Evolutionary conservation across 1,140 invertebrate genomes (phyloP).

Genomic region (Neocloeon triangulifer): DNA sequence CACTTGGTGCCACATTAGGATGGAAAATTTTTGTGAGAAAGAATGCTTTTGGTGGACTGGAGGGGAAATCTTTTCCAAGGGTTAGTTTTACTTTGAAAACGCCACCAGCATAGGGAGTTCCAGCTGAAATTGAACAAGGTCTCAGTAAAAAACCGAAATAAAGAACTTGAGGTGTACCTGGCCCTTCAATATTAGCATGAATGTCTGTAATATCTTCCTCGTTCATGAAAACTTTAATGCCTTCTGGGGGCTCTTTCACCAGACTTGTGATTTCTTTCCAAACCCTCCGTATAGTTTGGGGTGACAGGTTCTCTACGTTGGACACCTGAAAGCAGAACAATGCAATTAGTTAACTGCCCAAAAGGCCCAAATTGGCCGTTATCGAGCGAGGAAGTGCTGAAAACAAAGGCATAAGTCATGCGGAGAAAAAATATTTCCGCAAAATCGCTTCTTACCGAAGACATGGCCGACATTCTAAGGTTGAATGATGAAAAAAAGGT

Average conservation of each 20-base stretch:
- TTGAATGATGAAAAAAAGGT: no score
- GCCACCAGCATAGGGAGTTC: slow-evolving; percentile 66
- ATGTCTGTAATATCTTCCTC: slow-evolving; percentile 84
- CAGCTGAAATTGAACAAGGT: slow-evolving; percentile 27
- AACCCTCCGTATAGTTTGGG: slow-evolving; percentile 71
- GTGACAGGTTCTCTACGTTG: slow-evolving; percentile 82
- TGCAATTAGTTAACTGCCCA: no score
- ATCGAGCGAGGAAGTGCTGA: no score
- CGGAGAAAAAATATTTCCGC: no score
- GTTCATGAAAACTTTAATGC: slow-evolving; percentile 67
- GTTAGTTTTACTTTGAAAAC: slow-evolving; percentile 74
- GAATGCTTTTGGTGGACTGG: slow-evolving; percentile 79
- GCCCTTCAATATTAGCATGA: slow-evolving; percentile 73
- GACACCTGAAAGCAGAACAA: slow-evolving; percentile 33
- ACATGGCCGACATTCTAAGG: no score
- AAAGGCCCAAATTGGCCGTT: no score
- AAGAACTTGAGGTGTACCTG: slow-evolving; percentile 25
- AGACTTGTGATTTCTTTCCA: slow-evolving; percentile 64
- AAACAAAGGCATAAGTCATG: no score
- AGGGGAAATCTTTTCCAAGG: slow-evolving; percentile 82
- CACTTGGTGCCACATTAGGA: slow-evolving; percentile 83
- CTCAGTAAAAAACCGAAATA: background rate
- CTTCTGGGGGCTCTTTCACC: slow-evolving; percentile 56
- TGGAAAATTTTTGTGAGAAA: slow-evolving; percentile 96
- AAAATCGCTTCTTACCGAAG: no score